Evolutionary conservation across 1,140 invertebrate species (phyloP), one percentile per base, ranked within the genome.

Genomic region (Caenorhabditis briggsae): DNA sequence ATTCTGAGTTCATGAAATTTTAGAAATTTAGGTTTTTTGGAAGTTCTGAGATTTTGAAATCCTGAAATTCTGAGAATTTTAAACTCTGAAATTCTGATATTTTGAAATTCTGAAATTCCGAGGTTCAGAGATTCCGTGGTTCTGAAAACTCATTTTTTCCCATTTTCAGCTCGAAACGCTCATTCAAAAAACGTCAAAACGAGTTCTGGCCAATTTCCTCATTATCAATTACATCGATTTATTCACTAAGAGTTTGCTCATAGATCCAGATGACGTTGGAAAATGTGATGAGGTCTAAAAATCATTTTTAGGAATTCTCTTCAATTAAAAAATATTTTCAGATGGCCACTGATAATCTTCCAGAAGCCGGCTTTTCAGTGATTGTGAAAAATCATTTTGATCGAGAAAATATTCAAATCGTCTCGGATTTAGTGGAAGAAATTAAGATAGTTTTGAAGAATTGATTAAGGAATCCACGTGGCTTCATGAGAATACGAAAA

Each of bases 381-480:
- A 43, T 70, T 16, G 14, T 43, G 2, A 18, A 8, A 0, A 43
- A 70, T 16, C 23, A 18, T 70, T 43, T 70, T 12, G 41, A 46
- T 23, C 43, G 43, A 8, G 64, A 70, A n/a, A 70, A 70, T 46
- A 11, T 43, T 0, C 7, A 46, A 46, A 70, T 43, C 6, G 41
- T 70, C 0, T 43, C 33, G 8, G 41, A 70, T 43, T 18, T 70
- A 41, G 18, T 46, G 14, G 64, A 70, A 18, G 64, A 43, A 18
- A 70, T 41, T 12, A 14, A 46, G 12, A 43, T 5, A 43, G 43
- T 18, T 46, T 43, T 5, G 18, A 16, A 0, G 41, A 70, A 46
- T 46, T 70, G 33, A 70, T 70, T n/a, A 11, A n/a, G 7, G 64
- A 43, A 70, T 43, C 64, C 41, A 46, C 33, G 33, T 70, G 64